Evolutionary conservation across 2,888 invertebrate species (phyloP).

Genomic region (Adineta ricciae): DNA sequence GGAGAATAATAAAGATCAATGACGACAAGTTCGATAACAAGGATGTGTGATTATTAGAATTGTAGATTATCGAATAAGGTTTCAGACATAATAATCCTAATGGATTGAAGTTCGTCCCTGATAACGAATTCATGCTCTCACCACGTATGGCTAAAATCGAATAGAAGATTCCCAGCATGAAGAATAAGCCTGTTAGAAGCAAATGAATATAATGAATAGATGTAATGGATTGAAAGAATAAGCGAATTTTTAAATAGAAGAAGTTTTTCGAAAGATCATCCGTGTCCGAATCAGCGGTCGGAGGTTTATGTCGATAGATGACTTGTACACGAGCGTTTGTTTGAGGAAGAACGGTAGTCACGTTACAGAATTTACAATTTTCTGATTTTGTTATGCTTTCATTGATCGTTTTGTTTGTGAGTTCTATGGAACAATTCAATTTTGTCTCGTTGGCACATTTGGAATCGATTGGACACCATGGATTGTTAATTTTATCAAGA

Average conservation of each 20-base stretch:
- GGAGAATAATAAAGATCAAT: neutral
- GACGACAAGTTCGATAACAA: neutral
- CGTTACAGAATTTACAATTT: neutral
- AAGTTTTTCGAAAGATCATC: conserved; percentile 9
- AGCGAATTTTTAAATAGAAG: neutral
- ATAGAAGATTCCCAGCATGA: neutral
- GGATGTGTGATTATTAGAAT: neutral
- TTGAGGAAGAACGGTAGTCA: neutral
- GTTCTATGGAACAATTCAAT: neutral
- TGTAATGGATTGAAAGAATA: neutral
- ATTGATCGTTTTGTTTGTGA: neutral
- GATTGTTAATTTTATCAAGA: neutral
- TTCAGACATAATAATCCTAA: neutral
- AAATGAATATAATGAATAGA: neutral
- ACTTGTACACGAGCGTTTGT: neutral
- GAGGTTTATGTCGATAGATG: neutral
- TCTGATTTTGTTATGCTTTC: neutral
- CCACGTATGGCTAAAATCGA: neutral
- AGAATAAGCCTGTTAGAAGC: neutral
- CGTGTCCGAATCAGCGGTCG: neutral
- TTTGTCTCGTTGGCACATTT: neutral
- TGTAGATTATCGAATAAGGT: neutral
- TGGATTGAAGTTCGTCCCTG: too few species aligned
- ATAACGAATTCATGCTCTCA: neutral
- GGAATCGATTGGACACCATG: neutral